phyloP scores from a whole-genome alignment of 2,113 vertebrate genomes.

The Acanthochromis polyacanthus region DNA sequence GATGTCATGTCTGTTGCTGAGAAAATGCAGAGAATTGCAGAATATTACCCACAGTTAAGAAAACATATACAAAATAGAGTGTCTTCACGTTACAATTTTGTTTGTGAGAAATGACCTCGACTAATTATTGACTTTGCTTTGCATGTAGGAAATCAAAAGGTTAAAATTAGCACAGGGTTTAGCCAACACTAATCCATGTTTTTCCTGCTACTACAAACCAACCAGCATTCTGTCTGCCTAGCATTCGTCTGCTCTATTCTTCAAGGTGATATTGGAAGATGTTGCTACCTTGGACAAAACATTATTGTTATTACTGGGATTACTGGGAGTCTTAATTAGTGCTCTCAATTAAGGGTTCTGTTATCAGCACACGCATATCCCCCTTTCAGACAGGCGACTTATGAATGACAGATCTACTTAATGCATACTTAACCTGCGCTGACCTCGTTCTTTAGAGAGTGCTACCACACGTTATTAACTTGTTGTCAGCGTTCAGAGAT shows the following conservation, averaged over 20 bases:
- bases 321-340: neutral
- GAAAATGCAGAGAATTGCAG: neutral
- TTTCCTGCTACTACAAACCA: slow-evolving; percentile 55
- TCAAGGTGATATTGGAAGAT: neutral
- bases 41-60: neutral
- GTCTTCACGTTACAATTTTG: neutral
- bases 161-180: slow-evolving; percentile 83
- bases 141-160: slow-evolving; percentile 64
- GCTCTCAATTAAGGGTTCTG: neutral
- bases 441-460: slow-evolving; percentile 21
- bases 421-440: slow-evolving; percentile 19
- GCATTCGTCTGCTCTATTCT: slow-evolving; percentile 3
- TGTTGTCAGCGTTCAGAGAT: slow-evolving; percentile 8
- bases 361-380: neutral
- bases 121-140: slow-evolving; percentile 57
- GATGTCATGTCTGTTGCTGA: neutral
- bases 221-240: slow-evolving; percentile 5
- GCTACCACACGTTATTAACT: slow-evolving; percentile 12
- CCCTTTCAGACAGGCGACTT: neutral
- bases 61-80: neutral
- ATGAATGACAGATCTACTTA: slow-evolving; percentile 34
- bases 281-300: neutral
- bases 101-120: slow-evolving; percentile 30
- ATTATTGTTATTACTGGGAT: neutral
- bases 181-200: slow-evolving; percentile 78